Percentiles rank a stretch among this genome's conserved stretches.
Conservation (phyloP, 2,113 vertebrate genomes). For the Paraplagusia blochii region DNA sequence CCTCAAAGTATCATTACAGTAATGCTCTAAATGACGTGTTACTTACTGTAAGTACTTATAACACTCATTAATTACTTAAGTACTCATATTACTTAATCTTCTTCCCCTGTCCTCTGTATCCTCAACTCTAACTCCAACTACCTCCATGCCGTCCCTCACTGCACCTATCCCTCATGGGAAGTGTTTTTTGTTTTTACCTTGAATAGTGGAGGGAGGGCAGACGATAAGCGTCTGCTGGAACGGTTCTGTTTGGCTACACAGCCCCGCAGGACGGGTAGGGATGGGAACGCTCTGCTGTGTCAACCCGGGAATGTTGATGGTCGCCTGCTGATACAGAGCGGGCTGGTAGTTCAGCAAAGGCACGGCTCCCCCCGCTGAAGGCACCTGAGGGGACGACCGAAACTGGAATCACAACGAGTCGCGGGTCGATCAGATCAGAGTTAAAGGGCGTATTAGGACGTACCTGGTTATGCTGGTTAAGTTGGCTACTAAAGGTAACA, state of each 20-base stretch:
- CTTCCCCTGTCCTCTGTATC: no score
- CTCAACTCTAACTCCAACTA: no score
- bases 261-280: constrained; percentile 86
- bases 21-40: no score
- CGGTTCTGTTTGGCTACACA: constrained; percentile 92
- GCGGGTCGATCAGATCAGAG: neutral
- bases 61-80: no score
- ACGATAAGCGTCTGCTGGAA: constrained; percentile 99
- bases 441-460: neutral
- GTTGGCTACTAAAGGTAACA: constrained; percentile 79
- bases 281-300: constrained; percentile 92
- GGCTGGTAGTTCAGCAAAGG: constrained; percentile 97
- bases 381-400: constrained; percentile 59
- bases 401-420: neutral
- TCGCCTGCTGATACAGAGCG: constrained; percentile 94
- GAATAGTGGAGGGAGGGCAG: constrained; percentile 92
- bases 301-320: constrained; percentile 95
- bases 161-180: no score
- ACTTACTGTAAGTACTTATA: no score
- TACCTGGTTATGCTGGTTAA: constrained; percentile 79
- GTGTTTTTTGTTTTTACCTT: constrained; percentile 78
- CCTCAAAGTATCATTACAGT: no score
- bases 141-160: no score
- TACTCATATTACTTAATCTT: no score
- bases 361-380: constrained; percentile 88